Evolutionary conservation across 92 coral and sea anemone genomes (phyloP), one percentile per base, ranked within the genome.

Genomic region (Phenganax stokvisi): DNA sequence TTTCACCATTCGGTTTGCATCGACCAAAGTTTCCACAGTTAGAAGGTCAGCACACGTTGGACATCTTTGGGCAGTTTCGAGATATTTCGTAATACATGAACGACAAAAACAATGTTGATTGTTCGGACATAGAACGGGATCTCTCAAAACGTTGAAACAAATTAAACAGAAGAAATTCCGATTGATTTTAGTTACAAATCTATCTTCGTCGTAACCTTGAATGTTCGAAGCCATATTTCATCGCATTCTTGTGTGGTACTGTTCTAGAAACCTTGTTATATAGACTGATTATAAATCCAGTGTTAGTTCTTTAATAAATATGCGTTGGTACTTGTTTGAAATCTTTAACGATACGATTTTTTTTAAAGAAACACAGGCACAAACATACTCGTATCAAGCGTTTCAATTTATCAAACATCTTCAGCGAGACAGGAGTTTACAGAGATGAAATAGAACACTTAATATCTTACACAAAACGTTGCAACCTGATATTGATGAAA

Each of bases 1-100:
- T 74, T 85, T 93, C 93, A 93, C 57, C 47, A 72, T 51, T 55
- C 77, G 47, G 47, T 56, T 29, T 6, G 16, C 58, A 9, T 72
- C 77, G 51, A 2, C 29, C 52, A 67, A 67, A 10, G 72, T 67
- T 28, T 67, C 72, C 51, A 31, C 72, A 28, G 7, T 72, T 25
- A 72, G 44, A 25, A 25, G 31, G 30, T 72, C 77, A 55, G 58
- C 58, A 52, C 77, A 72, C 12, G 57, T 55, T 72, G 77, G 77
- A 17, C 77, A 72, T 15, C 8, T 72, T 20, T 72, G 77, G 13
- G 58, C 47, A 55, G 20, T 52, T 9, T 52, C 51, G 52, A 72
- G 77, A 53, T 72, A 58, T 55, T 72, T 31, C 77, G 77, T 51
- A 29, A 72, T 72, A 55, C 77, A 72, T 12, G 51, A 29, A 30